A percentile compares a stretch with the other conserved stretches of the same genome.
These are phyloP conservation scores for Bubo bubo DNA, from an alignment of 2,113 vertebrate genomes.

Conservation along the genomic window DNA sequence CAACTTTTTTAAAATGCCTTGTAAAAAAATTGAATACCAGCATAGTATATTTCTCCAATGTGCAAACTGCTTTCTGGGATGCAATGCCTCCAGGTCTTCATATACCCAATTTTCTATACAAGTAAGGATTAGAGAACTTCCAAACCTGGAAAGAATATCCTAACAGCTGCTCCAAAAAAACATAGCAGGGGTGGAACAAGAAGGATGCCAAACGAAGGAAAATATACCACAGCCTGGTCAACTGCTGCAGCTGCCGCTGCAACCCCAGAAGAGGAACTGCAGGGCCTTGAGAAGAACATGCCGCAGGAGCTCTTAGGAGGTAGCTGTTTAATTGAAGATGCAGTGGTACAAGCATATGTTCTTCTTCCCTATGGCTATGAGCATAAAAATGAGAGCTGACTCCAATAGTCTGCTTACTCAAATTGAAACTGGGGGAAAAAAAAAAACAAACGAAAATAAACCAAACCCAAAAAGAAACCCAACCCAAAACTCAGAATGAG, in stretches of 20 bases:
- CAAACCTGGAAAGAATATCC: not conserved
- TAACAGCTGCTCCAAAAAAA: not conserved
- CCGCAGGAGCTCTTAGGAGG: not conserved
- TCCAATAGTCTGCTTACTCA: not conserved
- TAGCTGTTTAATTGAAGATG: not conserved
- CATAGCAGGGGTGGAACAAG: not conserved
- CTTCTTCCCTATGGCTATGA: not conserved
- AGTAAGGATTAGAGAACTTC: not conserved
- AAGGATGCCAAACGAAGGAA: not conserved
- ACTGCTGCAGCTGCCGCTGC: not conserved
- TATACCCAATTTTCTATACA: not conserved
- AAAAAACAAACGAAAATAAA: not conserved
- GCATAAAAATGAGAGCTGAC: not conserved
- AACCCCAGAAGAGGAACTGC: not conserved
- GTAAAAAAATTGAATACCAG: not conserved
- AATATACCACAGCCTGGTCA: not conserved
- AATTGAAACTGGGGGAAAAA: not conserved
- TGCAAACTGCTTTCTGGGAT: not conserved
- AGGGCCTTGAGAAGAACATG: accelerated
- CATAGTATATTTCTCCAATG: not conserved
- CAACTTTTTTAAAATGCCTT: not conserved
- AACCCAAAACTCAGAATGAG: not conserved
- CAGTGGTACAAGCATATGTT: not conserved
- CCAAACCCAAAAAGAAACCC: not conserved
- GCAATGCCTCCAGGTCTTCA: not conserved